phyloP scores from a whole-genome alignment of 1,140 invertebrate species.

The Popillia japonica region DNA sequence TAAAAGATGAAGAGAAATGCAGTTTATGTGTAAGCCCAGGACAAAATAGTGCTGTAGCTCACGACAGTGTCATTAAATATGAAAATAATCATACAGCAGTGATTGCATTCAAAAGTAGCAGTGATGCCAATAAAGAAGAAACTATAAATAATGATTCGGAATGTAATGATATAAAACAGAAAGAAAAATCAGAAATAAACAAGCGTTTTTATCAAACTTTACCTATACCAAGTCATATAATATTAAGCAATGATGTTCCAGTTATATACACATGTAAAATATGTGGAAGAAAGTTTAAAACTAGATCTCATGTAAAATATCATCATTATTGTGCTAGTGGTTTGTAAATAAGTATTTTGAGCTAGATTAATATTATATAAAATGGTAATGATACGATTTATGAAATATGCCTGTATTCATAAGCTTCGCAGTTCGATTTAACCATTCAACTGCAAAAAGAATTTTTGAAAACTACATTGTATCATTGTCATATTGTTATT shows the following conservation, averaged over 20 bases:
- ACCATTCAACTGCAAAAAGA: too few relatives aligned
- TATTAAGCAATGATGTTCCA: slow-evolving; percentile 45
- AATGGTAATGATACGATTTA: too few relatives aligned
- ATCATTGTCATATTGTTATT: too few relatives aligned
- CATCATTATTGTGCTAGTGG: slow-evolving; percentile 58
- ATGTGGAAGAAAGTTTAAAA: slow-evolving; percentile 56
- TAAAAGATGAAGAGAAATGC: slow-evolving; percentile 59
- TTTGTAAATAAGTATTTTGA: slow-evolving; percentile 37
- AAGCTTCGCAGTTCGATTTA: too few relatives aligned
- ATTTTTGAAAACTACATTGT: too few relatives aligned
- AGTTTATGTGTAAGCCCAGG: slow-evolving; percentile 53
- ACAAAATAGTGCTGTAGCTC: neutral
- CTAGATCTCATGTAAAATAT: slow-evolving; percentile 56
- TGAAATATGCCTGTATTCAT: too few relatives aligned
- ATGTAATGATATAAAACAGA: slow-evolving; percentile 32
- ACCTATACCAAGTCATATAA: slow-evolving; percentile 53
- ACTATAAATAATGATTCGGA: neutral
- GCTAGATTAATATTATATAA: too few relatives aligned
- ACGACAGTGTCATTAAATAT: slow-evolving; percentile 37
- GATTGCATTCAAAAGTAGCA: slow-evolving; percentile 45
- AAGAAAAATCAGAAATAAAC: neutral
- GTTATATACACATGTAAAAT: slow-evolving; percentile 55
- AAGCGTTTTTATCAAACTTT: slow-evolving; percentile 48
- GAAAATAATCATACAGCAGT: slow-evolving; percentile 47
- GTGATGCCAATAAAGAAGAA: slow-evolving; percentile 18